Evolutionary conservation across 2,888 invertebrate genomes (phyloP).

Genomic region (Gandaritis pyraliata): DNA sequence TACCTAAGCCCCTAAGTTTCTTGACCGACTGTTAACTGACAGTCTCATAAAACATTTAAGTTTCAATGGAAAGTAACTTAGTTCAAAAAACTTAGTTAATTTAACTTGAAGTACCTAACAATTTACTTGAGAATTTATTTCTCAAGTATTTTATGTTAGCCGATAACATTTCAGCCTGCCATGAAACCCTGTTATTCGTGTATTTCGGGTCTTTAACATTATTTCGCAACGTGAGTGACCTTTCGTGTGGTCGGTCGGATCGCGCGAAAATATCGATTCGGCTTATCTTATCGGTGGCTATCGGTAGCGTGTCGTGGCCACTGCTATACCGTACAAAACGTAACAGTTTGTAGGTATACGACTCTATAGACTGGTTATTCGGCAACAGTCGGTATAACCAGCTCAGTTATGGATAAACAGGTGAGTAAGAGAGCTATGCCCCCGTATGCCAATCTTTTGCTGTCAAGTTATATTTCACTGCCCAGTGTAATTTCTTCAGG

Average conservation of each 20-base stretch:
- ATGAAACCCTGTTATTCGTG: slow-evolving; percentile 55
- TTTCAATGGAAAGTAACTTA: slow-evolving; percentile 1
- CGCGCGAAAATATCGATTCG: slow-evolving; percentile 78
- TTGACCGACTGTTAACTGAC: neutral
- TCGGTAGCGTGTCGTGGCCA: slow-evolving; percentile 71
- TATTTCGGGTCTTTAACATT: slow-evolving; percentile 57
- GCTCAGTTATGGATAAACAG: slow-evolving; percentile 3
- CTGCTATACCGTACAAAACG: slow-evolving; percentile 10
- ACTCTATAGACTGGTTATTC: slow-evolving; percentile 2
- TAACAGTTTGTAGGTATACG: too few relatives aligned
- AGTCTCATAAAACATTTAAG: neutral
- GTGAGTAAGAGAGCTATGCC: too few relatives aligned
- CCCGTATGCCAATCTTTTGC: too few relatives aligned
- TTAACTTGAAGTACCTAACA: slow-evolving; percentile 33
- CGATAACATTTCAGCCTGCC: slow-evolving; percentile 46
- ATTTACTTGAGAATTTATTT: slow-evolving; percentile 27
- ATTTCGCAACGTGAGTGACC: slow-evolving; percentile 77
- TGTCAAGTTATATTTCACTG: too few relatives aligned
- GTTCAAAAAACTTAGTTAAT: slow-evolving; percentile 14
- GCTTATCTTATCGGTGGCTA: slow-evolving; percentile 70
- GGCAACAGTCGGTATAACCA: neutral
- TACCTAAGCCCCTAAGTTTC: neutral
- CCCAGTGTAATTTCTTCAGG: too few relatives aligned
- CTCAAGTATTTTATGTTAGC: slow-evolving; percentile 21
- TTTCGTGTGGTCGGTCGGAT: slow-evolving; percentile 74